Percentiles rank a stretch among this genome's conserved stretches.
Conservation (phyloP, 64 coral and sea anemone genomes). For the Platygyra sinensis region DNA sequence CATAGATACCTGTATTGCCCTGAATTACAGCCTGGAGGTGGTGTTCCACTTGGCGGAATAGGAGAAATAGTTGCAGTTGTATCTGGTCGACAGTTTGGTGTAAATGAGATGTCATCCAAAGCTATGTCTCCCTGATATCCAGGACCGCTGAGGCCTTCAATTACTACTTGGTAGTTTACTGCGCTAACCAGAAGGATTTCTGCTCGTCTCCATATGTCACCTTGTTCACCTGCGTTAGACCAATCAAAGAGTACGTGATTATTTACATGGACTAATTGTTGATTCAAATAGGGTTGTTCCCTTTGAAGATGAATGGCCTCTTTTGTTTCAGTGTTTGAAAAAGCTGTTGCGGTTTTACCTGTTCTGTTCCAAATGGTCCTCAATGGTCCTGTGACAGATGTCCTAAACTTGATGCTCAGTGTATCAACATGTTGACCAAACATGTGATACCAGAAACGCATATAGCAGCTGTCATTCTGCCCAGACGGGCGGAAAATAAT, state of each 20-base stretch:
- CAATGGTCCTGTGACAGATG: slow-evolving; percentile 67
- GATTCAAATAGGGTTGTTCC: too few species aligned
- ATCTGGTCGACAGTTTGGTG: slow-evolving; percentile 83
- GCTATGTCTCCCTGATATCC: slow-evolving; percentile 97
- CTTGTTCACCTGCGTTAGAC: slow-evolving; percentile 74
- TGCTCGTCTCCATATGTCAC: slow-evolving; percentile 92
- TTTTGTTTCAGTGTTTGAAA: not conserved
- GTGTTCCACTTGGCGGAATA: slow-evolving; percentile 60
- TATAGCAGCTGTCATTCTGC: slow-evolving; percentile 56
- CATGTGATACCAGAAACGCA: slow-evolving; percentile 99
- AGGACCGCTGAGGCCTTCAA: slow-evolving; percentile 82
- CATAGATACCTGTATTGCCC: slow-evolving; percentile 71
- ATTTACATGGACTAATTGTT: too few species aligned
- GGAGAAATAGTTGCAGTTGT: slow-evolving; percentile 84
- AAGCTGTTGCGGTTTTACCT: slow-evolving; percentile 42
- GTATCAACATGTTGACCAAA: slow-evolving; percentile 82
- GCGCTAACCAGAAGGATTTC: slow-evolving; percentile 63
- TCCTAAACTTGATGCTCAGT: slow-evolving; percentile 70
- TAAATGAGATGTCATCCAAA: slow-evolving; percentile 97
- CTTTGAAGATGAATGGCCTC: too few species aligned
- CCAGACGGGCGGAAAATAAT: slow-evolving; percentile 61
- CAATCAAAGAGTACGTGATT: not conserved
- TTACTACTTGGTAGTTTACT: slow-evolving; percentile 83
- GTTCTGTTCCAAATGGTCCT: slow-evolving; percentile 72
- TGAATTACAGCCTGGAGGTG: slow-evolving; percentile 59